Evolutionary conservation across 2,888 invertebrate species (phyloP), one percentile per base, ranked within the genome.

Genomic region (Podabrus alpinus): DNA sequence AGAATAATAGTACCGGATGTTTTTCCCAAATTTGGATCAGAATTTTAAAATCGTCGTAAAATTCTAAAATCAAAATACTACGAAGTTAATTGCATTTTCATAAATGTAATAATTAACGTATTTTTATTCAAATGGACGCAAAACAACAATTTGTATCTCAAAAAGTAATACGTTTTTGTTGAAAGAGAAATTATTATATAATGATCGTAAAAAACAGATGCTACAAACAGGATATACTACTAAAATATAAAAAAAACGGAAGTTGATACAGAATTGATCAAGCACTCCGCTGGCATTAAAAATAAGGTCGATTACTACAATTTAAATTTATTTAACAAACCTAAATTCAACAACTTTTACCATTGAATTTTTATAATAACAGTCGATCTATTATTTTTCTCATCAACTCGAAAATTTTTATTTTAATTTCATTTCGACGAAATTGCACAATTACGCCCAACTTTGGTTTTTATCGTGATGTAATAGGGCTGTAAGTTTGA

Each of bases 241-340:
- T n/a, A 68, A 66, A 68, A 21, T 66, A 45, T 60, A 64, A 71
- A 71, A n/a, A 72, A 72, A 68, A 15, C 72, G 72, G 72, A 72
- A 72, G 68, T 62, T 62, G 59, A 67, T 72, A 25, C 61, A 19
- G 62, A 72, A 72, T 72, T 72, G 72, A 72, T 72, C 72, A 72
- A 72, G 72, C 72, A 29, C 25, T 68, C 15, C 25, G 66, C 60
- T 21, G 11, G 21, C 45, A 19, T 45, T 66, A 29, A 21, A 68
- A 68, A 17, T 45, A 61, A 24, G 13, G 9, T 16, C 15, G 19
- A 25, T 25, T 61, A 72, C 72, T 68, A 15, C 16, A 68, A 45
- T 16, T 68, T 45, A 45, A 45, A 45, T 45, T 45, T 45, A n/a
- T 45, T 45, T n/a, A n/a, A 45, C 13, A 29, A 13, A 45, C 7